Conservation (phyloP, 2,888 invertebrate species). For the Zygogramma bicolorata region DNA sequence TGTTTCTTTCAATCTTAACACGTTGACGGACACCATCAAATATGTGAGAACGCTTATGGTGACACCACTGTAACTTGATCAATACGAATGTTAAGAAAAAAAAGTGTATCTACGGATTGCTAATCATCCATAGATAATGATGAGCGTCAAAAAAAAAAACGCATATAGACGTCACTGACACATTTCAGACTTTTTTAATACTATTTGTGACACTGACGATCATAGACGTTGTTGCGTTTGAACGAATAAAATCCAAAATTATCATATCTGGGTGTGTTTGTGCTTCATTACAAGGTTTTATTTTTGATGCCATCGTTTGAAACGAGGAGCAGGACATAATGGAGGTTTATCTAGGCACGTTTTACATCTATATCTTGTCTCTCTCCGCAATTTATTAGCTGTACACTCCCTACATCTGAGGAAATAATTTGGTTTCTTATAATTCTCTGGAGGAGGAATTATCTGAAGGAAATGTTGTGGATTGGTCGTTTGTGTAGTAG, state of each 20-base stretch:
- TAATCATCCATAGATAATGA: neutral
- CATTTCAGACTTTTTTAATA: neutral
- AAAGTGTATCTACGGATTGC: neutral
- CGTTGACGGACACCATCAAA: conserved; percentile 17
- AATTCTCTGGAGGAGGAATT: conserved; percentile 19
- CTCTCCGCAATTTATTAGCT: neutral
- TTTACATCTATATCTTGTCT: conserved; percentile 18
- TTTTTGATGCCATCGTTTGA: conserved; percentile 9
- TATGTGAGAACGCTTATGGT: neutral
- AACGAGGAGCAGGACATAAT: conserved; percentile 19
- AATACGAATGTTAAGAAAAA: neutral
- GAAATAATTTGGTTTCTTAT: conserved; percentile 11
- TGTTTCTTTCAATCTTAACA: no score
- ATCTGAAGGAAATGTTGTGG: conserved; percentile 15
- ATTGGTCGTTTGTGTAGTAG: neutral
- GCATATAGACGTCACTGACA: neutral
- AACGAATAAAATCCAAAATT: neutral
- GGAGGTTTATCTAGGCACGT: conserved; percentile 17
- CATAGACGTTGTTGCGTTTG: neutral
- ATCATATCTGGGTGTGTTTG: neutral
- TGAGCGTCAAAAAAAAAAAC: neutral
- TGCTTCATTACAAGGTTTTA: neutral
- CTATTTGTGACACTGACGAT: neutral
- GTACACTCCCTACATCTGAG: conserved; percentile 16
- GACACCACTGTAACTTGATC: neutral